Conservation (phyloP, 2,797 vertebrate genomes). For the Coilia nasus region DNA sequence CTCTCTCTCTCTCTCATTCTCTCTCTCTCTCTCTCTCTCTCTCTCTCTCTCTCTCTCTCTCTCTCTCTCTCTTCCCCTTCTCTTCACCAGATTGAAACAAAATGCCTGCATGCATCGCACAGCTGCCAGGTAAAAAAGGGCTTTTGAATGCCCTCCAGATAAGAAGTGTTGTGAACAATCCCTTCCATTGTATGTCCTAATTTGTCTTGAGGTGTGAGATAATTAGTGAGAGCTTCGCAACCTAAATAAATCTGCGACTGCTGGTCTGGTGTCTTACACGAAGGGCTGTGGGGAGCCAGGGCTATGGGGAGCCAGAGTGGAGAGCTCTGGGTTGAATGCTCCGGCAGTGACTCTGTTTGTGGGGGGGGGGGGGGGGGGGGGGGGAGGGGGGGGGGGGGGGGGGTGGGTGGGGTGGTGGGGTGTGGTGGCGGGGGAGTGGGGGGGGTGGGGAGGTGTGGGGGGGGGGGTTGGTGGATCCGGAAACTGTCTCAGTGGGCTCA, state of each 20-base stretch:
- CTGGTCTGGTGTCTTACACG: background rate
- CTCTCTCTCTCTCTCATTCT: background rate
- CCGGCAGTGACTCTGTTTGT: background rate
- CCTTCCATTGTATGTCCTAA: background rate
- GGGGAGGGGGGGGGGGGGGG: background rate
- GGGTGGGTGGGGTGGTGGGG: background rate
- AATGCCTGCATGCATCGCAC: background rate
- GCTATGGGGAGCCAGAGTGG: background rate
- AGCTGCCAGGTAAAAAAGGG: background rate
- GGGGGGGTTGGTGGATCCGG: conserved; percentile 9
- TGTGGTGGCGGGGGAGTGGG: no score
- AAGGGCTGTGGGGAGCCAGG: background rate
- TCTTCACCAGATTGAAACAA: background rate
- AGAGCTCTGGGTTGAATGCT: background rate
- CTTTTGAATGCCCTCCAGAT: background rate
- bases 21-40: no score
- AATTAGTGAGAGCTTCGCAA: background rate
- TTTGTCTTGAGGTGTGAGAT: conserved; percentile 8
- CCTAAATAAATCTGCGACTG: background rate
- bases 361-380: background rate
- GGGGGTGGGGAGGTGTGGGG: background rate
- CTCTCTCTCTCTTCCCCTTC: background rate
- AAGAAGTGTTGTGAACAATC: conserved; percentile 14
- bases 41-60: background rate
- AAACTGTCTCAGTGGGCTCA: conserved; percentile 23